Base-by-base conservation (phyloP, 1,140 invertebrate species). In the Drosophila mojavensis region DNA sequence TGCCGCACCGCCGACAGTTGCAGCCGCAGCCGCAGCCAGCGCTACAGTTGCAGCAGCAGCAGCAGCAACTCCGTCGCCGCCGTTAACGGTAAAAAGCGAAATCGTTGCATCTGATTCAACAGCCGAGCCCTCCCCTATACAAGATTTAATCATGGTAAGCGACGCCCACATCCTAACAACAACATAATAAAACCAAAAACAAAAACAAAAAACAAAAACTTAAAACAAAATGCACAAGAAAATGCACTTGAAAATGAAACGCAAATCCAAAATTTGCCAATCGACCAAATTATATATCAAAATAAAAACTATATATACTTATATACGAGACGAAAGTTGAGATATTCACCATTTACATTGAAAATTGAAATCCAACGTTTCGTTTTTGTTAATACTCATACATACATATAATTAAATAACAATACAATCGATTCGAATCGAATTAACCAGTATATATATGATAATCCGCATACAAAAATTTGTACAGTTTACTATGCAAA, bases 121-220 rank as follows among this genome's bases (percentile, higher is more conserved):
- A 75, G 75, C 75, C 78, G 81, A 89, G 68, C 81, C 84, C 78
- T 89, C 84, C 85, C 84, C 84, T 81, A 78, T 89, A 90, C 85
- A 89, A 89, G 84, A 89, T 70, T 85, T 89, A 84, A 89, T 89
- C 63, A 89, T 89, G 84, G 84, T 89, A 89, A 89, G 84, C 84
- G 84, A 41, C 85, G 84, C 71, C 78, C 69, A 60, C 63, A 66
- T 63, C 59, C 66, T 70, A 74, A 47, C 39, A 67, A 66, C 64
- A 64, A 24, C 45, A 33, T 17, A 17, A 17, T 17, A 17, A 17
- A 17, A 17, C 17, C 17, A 36, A 36, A 59, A 54, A 15, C 28
- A 64, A 51, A 71, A 41, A 24, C n/a, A 69, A 62, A 60, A 64
- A 51, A 65, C 33, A 24, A 5, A 69, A 62, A 60, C 69, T 66